Evolutionary conservation across 2,888 invertebrate genomes (phyloP), one percentile per base, ranked within the genome.

Genomic region (Yponomeuta evonymella): DNA sequence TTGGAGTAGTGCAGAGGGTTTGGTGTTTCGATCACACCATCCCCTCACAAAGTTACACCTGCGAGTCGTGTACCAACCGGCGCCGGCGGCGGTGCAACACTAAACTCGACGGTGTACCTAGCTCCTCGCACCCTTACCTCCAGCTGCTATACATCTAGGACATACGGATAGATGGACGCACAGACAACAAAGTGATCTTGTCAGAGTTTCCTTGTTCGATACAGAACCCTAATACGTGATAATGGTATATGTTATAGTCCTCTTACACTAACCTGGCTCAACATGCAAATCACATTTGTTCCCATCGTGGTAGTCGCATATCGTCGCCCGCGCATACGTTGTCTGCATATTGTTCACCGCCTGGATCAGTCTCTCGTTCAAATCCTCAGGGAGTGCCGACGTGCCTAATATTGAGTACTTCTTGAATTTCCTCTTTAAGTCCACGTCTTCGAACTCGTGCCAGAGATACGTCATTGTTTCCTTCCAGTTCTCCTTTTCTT

Each of bases 251-350:
- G 5, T 36, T 36, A 4, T 36, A 58, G 8, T 58, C 58, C 58
- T 3, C 11, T 11, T 58, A 36, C 4, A 68, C 70, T 30, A 81
- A 95, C 95, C 96, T 77, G 97, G 96, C 78, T 96, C 96, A 8
- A 97, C 91, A 66, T 94, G 89, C 15, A 97, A 84, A 77, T 96
- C 94, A 79, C 97, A 97, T 73, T 95, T 95, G 0, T 79, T 89
- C 11, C 81, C 84, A 75, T 96, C 87, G 9, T 93, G 93, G 76
- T 91, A 96, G 74, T 94, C 94, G 78, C 97, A 97, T 15, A 97
- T 94, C 73, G 95, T 96, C 0, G 96, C 95, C 70, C 93, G 96
- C 0, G 96, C 95, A 80, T 96, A 97, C 23, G 94, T 95, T 0
- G 94, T 92, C 79, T 95, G 93, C 97, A 97, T 97, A 23, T 94